Conservation (phyloP, 1,140 invertebrate genomes). For the Oreohelix idahoensis region DNA sequence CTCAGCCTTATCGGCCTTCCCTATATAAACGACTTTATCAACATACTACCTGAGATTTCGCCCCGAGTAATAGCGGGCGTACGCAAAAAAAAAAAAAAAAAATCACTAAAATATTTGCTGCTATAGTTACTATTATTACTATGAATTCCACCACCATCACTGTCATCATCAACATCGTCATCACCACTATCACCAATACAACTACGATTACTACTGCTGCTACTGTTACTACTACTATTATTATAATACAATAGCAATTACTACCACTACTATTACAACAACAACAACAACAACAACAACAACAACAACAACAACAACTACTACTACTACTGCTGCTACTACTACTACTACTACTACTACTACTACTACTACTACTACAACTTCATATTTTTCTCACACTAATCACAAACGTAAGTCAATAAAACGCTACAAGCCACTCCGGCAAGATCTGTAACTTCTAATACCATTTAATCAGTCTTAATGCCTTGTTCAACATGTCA, state of each 20-base stretch:
- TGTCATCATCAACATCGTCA: too few relatives aligned
- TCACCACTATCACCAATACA: conserved; percentile 6
- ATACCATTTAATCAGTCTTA: background rate
- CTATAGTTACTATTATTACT: too few relatives aligned
- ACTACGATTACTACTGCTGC: background rate
- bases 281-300: conserved; percentile 12
- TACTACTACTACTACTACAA: conserved; percentile 16
- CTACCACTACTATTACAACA: background rate
- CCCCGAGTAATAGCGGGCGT: too few relatives aligned
- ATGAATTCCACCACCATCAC: too few relatives aligned
- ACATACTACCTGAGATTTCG: too few relatives aligned
- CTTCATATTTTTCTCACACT: background rate
- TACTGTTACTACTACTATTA: background rate
- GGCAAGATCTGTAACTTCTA: background rate
- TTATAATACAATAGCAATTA: background rate
- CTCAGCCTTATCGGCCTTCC: too few relatives aligned
- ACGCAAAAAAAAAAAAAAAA: too few relatives aligned
- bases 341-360: conserved; percentile 17
- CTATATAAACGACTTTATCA: too few relatives aligned
- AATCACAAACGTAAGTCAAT: background rate
- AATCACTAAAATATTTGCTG: too few relatives aligned
- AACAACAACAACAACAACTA: background rate
- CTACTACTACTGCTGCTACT: background rate
- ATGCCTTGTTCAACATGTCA: conserved; percentile 1
- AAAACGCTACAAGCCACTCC: background rate